Evolutionary conservation across 2,113 vertebrate genomes (phyloP), one percentile per base, ranked within the genome.

Genomic region (Rhinichthys klamathensis): DNA sequence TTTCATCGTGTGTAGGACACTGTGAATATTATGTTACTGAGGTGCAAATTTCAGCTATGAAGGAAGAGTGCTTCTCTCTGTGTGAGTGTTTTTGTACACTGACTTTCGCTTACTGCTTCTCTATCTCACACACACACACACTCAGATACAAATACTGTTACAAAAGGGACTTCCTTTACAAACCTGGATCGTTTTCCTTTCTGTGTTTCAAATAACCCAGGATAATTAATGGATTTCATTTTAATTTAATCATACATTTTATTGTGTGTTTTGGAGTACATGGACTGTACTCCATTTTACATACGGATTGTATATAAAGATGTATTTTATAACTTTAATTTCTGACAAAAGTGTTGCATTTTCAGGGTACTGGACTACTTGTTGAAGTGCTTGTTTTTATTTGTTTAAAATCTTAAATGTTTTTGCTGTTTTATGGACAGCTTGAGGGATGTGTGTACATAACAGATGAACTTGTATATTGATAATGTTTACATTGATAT

Each of bases 401-500:
- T 86, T 87, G 21, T 84, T 77, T 88, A 1, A 49, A 18, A 8
- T 87, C 44, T 88, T 23, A 75, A 83, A 4, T 80, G 25, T 67
- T 84, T 61, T 77, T 61, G 85, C 86, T 88, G 90, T 78, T 85
- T 79, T 83, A 82, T 86, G 78, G 89, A 91, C 89, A 88, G 90
- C 77, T 30, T 54, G 88, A 90, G 88, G 92, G 91, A 90, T 90
- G 91, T 91, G 77, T 88, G 85, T 83, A 83, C 81, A 87, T 87
- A 84, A 67, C 89, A 90, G 85, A 89, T 88, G 76, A 72, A 72
- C 18, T 86, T 87, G 84, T 85, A 80, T 63, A 65, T 60, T 85
- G 70, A 91, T 89, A 74, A 87, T 80, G 91, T 93, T 93, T 92
- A 93, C 92, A 92, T 60, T 86, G 82, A 89, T 91, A 87, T 93